These are phyloP conservation scores for Helicolenus hilgendorfi DNA, from an alignment of 2,797 vertebrate species.

Conservation along the genomic window DNA sequence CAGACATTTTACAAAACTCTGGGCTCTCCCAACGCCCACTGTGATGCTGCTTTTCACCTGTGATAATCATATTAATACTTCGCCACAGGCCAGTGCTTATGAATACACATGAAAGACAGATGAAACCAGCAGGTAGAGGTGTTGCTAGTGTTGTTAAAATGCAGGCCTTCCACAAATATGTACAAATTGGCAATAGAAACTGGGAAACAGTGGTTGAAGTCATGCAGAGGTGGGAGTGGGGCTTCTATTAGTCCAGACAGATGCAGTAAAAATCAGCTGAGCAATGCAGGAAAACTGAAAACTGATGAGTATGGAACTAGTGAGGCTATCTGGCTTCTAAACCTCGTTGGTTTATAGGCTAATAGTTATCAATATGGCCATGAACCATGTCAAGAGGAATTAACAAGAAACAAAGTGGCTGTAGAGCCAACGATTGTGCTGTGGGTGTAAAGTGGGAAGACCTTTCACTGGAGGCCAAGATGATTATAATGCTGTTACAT, in stretches of 20 bases:
- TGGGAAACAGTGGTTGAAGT: background rate
- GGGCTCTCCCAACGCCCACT: background rate
- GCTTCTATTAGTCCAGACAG: background rate
- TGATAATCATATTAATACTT: constrained; percentile 54
- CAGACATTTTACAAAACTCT: constrained; percentile 2
- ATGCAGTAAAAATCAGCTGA: background rate
- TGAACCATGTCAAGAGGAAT: background rate
- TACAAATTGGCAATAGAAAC: background rate
- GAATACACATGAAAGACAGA: constrained; percentile 43
- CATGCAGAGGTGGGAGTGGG: background rate
- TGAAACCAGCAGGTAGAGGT: constrained; percentile 13
- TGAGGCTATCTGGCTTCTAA: background rate
- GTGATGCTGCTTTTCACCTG: constrained; percentile 38
- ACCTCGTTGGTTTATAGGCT: background rate
- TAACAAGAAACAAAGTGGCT: background rate
- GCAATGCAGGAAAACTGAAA: background rate
- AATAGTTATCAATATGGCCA: background rate
- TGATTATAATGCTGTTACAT: background rate
- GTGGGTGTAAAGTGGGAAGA: background rate
- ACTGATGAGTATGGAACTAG: background rate
- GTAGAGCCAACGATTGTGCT: background rate
- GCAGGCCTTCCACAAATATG: background rate
- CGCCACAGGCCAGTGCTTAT: constrained; percentile 32
- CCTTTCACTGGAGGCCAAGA: background rate
- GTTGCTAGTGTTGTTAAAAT: background rate